phyloP scores from a whole-genome alignment of 1,140 invertebrate species.

The Polyergus mexicanus region DNA sequence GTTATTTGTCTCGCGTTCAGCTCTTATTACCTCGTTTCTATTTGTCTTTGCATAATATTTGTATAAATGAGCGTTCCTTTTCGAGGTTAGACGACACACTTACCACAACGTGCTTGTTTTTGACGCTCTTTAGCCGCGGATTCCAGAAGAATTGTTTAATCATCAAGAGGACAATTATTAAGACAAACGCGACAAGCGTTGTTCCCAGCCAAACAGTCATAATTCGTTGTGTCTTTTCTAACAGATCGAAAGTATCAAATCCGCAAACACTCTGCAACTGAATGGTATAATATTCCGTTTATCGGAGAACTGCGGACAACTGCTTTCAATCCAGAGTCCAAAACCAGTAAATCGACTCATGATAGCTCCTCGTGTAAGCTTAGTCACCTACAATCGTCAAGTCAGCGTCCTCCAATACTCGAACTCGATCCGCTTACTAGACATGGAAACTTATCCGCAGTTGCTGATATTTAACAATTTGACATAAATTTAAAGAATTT shows the following conservation, averaged over 20 bases:
- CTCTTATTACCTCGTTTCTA: neutral
- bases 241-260: too few relatives aligned
- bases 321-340: too few relatives aligned
- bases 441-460: neutral
- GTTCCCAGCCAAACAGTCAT: slow-evolving; percentile 60
- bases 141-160: slow-evolving; percentile 62
- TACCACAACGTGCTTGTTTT: slow-evolving; percentile 80
- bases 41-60: neutral
- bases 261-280: too few relatives aligned
- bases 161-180: slow-evolving; percentile 59
- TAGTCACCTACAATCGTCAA: slow-evolving; percentile 14
- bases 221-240: neutral
- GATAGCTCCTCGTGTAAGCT: neutral
- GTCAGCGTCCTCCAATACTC: neutral
- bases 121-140: slow-evolving; percentile 65
- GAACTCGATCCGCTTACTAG: too few relatives aligned
- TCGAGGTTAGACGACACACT: slow-evolving; percentile 58
- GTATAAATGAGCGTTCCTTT: neutral
- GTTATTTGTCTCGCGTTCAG: neutral
- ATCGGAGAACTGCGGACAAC: neutral
- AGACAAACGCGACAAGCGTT: slow-evolving; percentile 51
- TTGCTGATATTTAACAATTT: neutral
- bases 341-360: neutral
- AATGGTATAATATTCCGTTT: neutral
- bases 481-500: neutral